Conservation (phyloP, 2,113 vertebrate species). For the Turdus rufiventris region DNA sequence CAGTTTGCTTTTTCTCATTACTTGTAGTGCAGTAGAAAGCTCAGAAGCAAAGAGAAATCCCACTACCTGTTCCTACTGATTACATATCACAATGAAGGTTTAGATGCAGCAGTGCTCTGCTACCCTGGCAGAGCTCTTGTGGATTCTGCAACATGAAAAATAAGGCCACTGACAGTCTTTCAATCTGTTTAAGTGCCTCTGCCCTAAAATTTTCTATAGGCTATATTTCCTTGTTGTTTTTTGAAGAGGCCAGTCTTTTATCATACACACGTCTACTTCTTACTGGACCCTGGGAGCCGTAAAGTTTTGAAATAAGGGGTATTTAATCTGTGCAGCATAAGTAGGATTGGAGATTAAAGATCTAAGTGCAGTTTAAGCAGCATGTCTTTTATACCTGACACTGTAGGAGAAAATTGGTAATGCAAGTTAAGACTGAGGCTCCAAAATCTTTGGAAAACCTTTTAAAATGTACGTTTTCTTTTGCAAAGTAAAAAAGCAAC, state of each 20-base stretch:
- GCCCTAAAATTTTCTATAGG: background rate
- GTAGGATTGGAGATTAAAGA: background rate
- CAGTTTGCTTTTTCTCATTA: background rate
- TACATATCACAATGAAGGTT: background rate
- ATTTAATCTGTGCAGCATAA: background rate
- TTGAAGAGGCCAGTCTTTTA: background rate
- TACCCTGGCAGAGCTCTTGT: background rate
- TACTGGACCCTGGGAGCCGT: background rate
- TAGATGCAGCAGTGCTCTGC: background rate
- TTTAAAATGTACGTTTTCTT: background rate
- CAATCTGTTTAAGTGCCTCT: background rate
- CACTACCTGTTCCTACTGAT: background rate
- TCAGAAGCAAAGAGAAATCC: background rate
- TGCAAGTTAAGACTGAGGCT: background rate
- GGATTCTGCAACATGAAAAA: background rate
- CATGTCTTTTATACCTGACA: background rate
- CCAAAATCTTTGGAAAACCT: background rate
- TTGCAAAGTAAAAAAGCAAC: background rate
- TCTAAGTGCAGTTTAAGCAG: background rate
- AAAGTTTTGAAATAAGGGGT: background rate
- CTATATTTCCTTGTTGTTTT: background rate
- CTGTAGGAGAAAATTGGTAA: background rate
- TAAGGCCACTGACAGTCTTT: background rate
- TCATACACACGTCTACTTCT: background rate
- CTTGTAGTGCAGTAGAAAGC: background rate